Evolutionary conservation across 2,888 invertebrate genomes (phyloP).

Genomic region (Cephonodes hylas): DNA sequence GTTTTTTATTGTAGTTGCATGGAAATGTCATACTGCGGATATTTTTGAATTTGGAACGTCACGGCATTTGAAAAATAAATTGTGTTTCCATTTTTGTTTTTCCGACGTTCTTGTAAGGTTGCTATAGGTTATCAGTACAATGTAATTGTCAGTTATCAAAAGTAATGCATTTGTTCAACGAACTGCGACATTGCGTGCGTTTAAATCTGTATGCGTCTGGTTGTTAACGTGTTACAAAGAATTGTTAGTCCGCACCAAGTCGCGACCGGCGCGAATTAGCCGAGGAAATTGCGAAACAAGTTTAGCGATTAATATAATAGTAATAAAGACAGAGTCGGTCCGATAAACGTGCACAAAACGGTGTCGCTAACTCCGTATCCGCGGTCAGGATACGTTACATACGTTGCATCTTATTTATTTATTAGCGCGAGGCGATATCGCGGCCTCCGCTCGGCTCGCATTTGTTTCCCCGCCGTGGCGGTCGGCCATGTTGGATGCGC

Average conservation of each 20-base stretch:
- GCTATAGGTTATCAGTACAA: background rate
- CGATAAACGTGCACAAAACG: slow-evolving; percentile 9
- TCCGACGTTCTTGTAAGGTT: background rate
- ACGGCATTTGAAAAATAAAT: background rate
- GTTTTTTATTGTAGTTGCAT: background rate
- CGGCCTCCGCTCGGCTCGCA: slow-evolving; percentile 53
- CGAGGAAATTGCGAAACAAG: slow-evolving; percentile 6
- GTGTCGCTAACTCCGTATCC: slow-evolving; percentile 8
- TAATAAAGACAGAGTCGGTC: background rate
- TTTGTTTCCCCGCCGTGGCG: slow-evolving; percentile 54
- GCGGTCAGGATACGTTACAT: slow-evolving; percentile 17
- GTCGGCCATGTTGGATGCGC: slow-evolving; percentile 68
- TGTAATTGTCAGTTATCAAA: background rate
- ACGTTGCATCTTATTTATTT: slow-evolving; percentile 69
- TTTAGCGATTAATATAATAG: slow-evolving; percentile 7
- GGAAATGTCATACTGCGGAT: background rate
- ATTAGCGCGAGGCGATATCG: slow-evolving; percentile 69
- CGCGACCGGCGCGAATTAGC: slow-evolving; percentile 1
- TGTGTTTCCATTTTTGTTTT: background rate
- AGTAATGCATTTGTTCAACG: background rate
- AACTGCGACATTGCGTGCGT: background rate
- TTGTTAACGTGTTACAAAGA: background rate
- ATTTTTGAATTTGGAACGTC: slow-evolving; percentile 2
- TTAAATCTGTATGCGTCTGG: background rate
- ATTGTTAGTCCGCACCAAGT: background rate